Evolutionary conservation across 2,113 vertebrate species (phyloP), one percentile per base, ranked within the genome.

Genomic region (Phalacrocorax aristotelis): DNA sequence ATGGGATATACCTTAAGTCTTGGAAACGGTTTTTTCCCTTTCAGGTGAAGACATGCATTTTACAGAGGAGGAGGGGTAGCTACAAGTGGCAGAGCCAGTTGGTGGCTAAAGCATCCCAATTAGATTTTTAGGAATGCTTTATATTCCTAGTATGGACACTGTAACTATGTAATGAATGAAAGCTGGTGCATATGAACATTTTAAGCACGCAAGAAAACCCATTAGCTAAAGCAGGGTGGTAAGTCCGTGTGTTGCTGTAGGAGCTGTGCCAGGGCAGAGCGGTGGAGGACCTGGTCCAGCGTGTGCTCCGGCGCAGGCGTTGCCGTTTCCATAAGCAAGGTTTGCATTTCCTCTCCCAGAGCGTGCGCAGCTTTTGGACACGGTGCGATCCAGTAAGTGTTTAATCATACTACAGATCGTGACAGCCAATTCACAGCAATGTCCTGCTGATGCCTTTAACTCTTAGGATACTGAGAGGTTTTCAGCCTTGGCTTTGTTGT

Each of bases 281-380:
- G 9, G 54, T 60, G 66, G 26, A 85, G 74, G 29, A 30, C 26
- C 34, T 57, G 51, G 16, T 77, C 49, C 81, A 30, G 11, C 1
- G 0, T 36, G 72, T n/a, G 62, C 46, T n/a, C 30, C 2, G 7
- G 49, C 1, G 1, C 25, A 64, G 48, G 7, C 0, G 0, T 16
- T 72, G 58, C 61, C 20, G 2, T 91, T 86, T 51, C 71, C 80
- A 42, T 17, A 7, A 60, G 15, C 57, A 36, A 55, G 36, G 52
- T 86, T 88, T 92, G n/a, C 42, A 26, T 94, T 72, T 85, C 44
- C 25, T 68, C 62, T 85, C 57, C 52, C 29, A 55, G 76, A 64
- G 49, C 3, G 30, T 44, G 2, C 6, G 1, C 69, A 77, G 68
- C 38, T 87, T 94, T 89, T 68, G 93, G 77, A 40, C 34, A 21